phyloP scores from a whole-genome alignment of 2,113 vertebrate species.

The Muntiacus muntjak region DNA sequence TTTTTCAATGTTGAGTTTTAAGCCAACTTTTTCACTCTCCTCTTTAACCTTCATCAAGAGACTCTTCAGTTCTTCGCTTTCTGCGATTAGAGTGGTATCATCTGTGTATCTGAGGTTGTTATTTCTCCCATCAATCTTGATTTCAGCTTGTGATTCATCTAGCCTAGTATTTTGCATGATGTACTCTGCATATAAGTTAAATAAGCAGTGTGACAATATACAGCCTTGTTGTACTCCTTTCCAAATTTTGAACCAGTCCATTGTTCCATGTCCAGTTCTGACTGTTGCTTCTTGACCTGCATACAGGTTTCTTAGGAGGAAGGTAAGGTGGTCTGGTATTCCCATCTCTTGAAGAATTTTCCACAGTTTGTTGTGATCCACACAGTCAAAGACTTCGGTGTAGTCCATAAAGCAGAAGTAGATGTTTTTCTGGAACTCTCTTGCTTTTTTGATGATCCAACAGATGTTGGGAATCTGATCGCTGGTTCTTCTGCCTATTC shows the following conservation, averaged over 20 bases:
- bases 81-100: neutral
- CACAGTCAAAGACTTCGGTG: neutral
- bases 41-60: neutral
- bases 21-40: neutral
- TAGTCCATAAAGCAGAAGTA: neutral
- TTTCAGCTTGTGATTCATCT: neutral
- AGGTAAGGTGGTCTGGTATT: neutral
- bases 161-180: neutral
- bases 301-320: neutral
- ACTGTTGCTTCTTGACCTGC: neutral
- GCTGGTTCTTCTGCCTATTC: neutral
- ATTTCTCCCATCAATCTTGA: neutral
- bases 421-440: neutral
- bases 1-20: neutral
- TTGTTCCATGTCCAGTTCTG: neutral
- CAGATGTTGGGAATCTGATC: neutral
- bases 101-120: neutral
- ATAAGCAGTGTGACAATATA: neutral
- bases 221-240: neutral
- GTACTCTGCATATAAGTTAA: neutral
- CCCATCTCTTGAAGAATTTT: neutral
- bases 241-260: neutral
- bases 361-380: neutral
- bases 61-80: neutral
- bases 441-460: neutral